These are phyloP conservation scores for Amniataba percoides DNA, from an alignment of 2,797 vertebrate species.

Conservation along the genomic window DNA sequence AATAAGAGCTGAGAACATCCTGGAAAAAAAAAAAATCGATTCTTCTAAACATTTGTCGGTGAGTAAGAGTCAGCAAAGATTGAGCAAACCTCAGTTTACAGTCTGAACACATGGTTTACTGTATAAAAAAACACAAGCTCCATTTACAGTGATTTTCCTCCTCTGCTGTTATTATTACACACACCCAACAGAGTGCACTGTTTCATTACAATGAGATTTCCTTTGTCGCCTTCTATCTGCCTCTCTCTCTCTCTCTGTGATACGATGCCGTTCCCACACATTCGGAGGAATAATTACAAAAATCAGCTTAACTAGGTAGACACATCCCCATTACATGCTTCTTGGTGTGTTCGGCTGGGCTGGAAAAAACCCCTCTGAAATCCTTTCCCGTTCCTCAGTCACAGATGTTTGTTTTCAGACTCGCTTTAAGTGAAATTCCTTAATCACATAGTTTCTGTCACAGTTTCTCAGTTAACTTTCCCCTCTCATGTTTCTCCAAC, in stretches of 20 bases:
- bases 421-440: slow-evolving; percentile 53
- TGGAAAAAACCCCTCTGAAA: slow-evolving; percentile 61
- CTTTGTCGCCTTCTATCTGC: slow-evolving; percentile 25
- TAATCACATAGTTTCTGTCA: slow-evolving; percentile 55
- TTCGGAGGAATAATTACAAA: slow-evolving; percentile 73
- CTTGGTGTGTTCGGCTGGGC: slow-evolving; percentile 56
- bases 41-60: background rate
- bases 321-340: slow-evolving; percentile 78
- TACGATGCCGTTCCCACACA: slow-evolving; percentile 56
- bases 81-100: background rate
- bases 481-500: slow-evolving; percentile 46
- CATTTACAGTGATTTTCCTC: background rate
- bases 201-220: slow-evolving; percentile 57
- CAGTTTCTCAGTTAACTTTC: slow-evolving; percentile 55
- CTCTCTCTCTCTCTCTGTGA: slow-evolving; percentile 23
- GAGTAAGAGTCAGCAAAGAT: background rate
- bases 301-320: slow-evolving; percentile 79
- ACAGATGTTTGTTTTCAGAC: slow-evolving; percentile 65
- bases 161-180: slow-evolving; percentile 46
- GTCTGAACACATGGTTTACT: background rate
- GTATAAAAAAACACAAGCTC: background rate
- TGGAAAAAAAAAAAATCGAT: background rate
- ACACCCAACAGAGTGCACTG: slow-evolving; percentile 82
- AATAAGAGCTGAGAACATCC: background rate
- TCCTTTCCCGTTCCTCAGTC: slow-evolving; percentile 40